A percentile compares a stretch with the other conserved stretches of the same genome.
Evolutionary conservation across 2,888 invertebrate species (phyloP).

Genomic region (Epinotia ramella): DNA sequence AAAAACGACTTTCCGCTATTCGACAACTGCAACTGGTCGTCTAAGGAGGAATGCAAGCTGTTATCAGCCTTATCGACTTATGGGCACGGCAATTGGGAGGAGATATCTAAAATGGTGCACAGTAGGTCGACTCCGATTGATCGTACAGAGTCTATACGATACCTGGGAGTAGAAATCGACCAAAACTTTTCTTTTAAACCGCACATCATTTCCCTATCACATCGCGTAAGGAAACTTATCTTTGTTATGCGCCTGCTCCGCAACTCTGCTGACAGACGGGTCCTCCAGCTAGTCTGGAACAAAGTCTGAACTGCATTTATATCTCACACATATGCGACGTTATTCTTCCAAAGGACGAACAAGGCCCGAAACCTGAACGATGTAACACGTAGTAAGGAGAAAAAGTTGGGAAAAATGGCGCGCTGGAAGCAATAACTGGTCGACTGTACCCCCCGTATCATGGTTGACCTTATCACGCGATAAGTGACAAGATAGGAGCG

Average conservation of each 20-base stretch:
- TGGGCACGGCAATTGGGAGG: conserved; percentile 94
- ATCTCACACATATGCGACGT: not conserved
- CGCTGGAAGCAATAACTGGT: conserved; percentile 42
- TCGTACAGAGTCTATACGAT: too few relatives aligned
- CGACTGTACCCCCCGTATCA: conserved; percentile 42
- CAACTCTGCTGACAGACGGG: too few relatives aligned
- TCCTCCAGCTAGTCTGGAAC: too few relatives aligned
- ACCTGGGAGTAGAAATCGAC: too few relatives aligned
- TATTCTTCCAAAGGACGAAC: not conserved
- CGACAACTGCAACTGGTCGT: conserved; percentile 90
- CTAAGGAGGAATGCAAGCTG: conserved; percentile 90
- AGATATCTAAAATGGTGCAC: conserved; percentile 88
- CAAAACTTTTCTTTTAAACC: too few relatives aligned
- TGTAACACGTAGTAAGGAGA: conserved; percentile 43
- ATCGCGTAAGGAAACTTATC: too few relatives aligned
- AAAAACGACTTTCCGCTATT: conserved; percentile 92
- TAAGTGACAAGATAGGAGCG: too few relatives aligned
- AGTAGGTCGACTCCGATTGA: conserved; percentile 86
- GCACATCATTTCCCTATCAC: too few relatives aligned
- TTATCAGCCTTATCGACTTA: conserved; percentile 88
- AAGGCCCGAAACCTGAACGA: conserved; percentile 16
- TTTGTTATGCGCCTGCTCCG: too few relatives aligned
- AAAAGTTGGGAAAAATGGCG: conserved; percentile 41
- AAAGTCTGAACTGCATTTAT: not conserved
- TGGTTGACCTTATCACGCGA: too few relatives aligned